These are phyloP conservation scores for Dromaius novaehollandiae DNA, from an alignment of 2,113 vertebrate genomes.

Conservation along the genomic window DNA sequence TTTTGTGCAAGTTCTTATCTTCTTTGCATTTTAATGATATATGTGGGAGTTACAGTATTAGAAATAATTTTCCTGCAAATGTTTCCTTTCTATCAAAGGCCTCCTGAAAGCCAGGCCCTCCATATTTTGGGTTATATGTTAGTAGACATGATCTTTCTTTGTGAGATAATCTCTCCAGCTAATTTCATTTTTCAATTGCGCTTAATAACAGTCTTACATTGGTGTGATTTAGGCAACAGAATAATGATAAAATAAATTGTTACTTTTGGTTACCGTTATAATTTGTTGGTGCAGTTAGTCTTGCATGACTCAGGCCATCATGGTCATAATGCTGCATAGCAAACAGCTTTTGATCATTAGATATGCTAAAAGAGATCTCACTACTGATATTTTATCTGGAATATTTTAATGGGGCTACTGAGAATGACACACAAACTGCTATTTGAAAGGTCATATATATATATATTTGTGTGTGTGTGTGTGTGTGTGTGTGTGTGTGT, in stretches of 20 bases:
- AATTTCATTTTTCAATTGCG: neutral
- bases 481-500: neutral
- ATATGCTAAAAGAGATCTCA: neutral
- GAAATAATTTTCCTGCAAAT: neutral
- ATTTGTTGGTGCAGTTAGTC: neutral
- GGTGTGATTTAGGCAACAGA: neutral
- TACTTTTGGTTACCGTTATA: neutral
- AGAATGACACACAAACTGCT: conserved; percentile 1
- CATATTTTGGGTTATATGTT: neutral
- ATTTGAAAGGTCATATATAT: conserved; percentile 21
- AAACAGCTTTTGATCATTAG: neutral
- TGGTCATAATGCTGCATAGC: neutral
- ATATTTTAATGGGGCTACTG: neutral
- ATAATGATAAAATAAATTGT: neutral
- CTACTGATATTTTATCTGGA: conserved; percentile 37
- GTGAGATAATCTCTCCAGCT: neutral
- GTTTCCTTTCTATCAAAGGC: neutral
- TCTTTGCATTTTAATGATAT: neutral
- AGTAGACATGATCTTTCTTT: neutral
- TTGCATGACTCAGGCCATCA: neutral
- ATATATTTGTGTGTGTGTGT: neutral
- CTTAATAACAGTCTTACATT: neutral
- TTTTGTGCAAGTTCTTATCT: neutral
- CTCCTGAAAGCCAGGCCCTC: neutral
- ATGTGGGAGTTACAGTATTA: neutral